Percentiles rank a stretch among this genome's conserved stretches.
Evolutionary conservation across 2,797 vertebrate genomes (phyloP).

Genomic region (Cryptoblepharus egeriae): DNA sequence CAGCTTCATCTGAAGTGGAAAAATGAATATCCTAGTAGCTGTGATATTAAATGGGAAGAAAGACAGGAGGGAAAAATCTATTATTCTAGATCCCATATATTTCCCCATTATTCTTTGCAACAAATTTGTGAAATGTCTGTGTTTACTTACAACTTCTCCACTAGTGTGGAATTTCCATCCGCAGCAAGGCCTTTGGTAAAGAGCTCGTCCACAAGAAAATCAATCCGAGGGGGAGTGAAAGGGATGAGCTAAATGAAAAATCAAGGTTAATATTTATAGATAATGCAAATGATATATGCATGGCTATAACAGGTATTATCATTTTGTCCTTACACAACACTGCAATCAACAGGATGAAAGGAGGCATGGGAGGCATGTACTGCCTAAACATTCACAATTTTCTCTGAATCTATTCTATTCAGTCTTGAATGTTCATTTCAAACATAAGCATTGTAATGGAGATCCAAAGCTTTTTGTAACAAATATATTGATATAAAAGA

Average conservation of each 20-base stretch:
- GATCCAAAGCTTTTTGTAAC: background rate
- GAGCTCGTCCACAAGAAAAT: constrained; percentile 66
- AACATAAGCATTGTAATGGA: background rate
- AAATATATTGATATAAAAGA: background rate
- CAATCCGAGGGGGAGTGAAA: constrained; percentile 73
- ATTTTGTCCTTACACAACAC: background rate
- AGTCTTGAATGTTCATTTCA: background rate
- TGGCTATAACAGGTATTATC: background rate
- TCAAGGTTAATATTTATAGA: background rate
- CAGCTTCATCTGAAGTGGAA: background rate
- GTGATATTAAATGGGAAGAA: background rate
- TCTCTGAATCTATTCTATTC: background rate
- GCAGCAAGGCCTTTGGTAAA: constrained; percentile 70
- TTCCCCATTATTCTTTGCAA: background rate
- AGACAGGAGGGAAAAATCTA: background rate
- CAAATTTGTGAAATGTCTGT: background rate
- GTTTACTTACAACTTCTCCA: constrained; percentile 83
- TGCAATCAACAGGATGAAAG: background rate
- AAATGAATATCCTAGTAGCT: background rate
- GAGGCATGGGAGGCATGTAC: background rate
- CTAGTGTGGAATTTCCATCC: constrained; percentile 77
- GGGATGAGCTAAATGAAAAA: constrained; percentile 81
- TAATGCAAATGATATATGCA: background rate
- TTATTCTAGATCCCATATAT: background rate
- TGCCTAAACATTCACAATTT: background rate